Evolutionary conservation across 2,888 invertebrate species (phyloP).

Genomic region (Acleris holmiana): DNA sequence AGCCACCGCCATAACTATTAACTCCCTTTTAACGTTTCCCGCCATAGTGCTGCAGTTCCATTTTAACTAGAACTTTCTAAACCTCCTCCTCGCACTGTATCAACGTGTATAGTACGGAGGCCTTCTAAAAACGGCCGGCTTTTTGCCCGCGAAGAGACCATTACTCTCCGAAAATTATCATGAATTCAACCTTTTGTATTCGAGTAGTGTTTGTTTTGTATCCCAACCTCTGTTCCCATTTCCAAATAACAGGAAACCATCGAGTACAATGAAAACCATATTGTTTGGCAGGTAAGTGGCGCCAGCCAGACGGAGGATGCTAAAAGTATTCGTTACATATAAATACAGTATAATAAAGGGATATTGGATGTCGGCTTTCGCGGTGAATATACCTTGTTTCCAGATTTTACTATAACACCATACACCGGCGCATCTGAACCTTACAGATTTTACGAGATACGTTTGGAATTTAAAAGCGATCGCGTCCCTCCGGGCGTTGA

Average conservation of each 20-base stretch:
- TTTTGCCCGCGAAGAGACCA: constrained; percentile 19
- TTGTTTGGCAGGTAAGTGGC: constrained; percentile 48
- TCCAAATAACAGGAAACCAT: constrained; percentile 56
- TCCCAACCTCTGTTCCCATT: constrained; percentile 54
- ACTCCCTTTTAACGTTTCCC: constrained; percentile 29
- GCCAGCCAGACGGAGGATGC: constrained; percentile 40
- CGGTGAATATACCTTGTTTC: constrained; percentile 26
- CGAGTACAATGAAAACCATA: constrained; percentile 44
- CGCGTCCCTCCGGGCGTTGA: constrained; percentile 25
- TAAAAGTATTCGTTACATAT: constrained; percentile 51
- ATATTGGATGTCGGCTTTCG: constrained; percentile 40
- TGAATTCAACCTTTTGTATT: constrained; percentile 12
- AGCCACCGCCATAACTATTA: constrained; percentile 27
- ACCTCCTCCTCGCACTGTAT: constrained; percentile 5
- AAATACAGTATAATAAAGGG: constrained; percentile 44
- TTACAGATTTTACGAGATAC: constrained; percentile 35
- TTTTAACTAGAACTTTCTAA: constrained; percentile 22
- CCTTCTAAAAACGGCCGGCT: constrained; percentile 10
- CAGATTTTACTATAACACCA: constrained; percentile 30
- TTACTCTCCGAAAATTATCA: constrained; percentile 12
- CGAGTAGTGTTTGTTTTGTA: constrained; percentile 52
- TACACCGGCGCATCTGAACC: constrained; percentile 26
- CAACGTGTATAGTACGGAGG: constrained; percentile 1
- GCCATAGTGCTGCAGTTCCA: constrained; percentile 12
- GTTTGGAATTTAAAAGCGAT: constrained; percentile 30